phyloP scores from a whole-genome alignment of 2,113 vertebrate genomes.

The Callionymus lyra region DNA sequence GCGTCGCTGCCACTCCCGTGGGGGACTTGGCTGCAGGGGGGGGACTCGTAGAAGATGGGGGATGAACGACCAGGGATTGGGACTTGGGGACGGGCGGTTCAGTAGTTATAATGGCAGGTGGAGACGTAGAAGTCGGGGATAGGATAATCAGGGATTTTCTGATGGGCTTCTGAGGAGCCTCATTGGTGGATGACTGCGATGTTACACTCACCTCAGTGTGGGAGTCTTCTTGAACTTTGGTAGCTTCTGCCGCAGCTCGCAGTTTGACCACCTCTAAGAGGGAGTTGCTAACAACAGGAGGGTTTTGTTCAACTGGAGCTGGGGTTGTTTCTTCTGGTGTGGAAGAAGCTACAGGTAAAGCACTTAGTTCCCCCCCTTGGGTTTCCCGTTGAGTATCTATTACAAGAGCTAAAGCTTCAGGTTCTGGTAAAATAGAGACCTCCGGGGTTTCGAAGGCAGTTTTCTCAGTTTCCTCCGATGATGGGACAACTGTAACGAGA shows the following conservation, averaged over 20 bases:
- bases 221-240: constrained; percentile 19
- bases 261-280: constrained; percentile 81
- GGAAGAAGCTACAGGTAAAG: constrained; percentile 9
- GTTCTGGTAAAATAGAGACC: constrained; percentile 8
- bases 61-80: constrained; percentile 14
- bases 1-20: constrained; percentile 29
- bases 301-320: no score
- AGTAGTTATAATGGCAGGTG: constrained; percentile 10
- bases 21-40: constrained; percentile 48
- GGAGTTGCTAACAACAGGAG: constrained; percentile 72
- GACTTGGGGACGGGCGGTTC: constrained; percentile 14
- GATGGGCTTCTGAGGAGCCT: constrained; percentile 78
- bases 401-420: constrained; percentile 10
- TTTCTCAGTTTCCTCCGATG: background rate
- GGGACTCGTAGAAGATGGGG: constrained; percentile 4
- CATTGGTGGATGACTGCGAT: constrained; percentile 18
- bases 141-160: constrained; percentile 66
- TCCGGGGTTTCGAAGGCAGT: constrained; percentile 8
- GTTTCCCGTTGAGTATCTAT: constrained; percentile 10
- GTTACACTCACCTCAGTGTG: constrained; percentile 20
- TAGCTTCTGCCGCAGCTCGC: constrained; percentile 60
- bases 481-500: background rate
- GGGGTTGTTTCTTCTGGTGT: constrained; percentile 64
- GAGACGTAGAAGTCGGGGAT: constrained; percentile 16
- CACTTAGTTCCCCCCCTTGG: constrained; percentile 5